Base-by-base conservation (phyloP, 2,113 vertebrate genomes). In the Pseudopodoces humilis region DNA sequence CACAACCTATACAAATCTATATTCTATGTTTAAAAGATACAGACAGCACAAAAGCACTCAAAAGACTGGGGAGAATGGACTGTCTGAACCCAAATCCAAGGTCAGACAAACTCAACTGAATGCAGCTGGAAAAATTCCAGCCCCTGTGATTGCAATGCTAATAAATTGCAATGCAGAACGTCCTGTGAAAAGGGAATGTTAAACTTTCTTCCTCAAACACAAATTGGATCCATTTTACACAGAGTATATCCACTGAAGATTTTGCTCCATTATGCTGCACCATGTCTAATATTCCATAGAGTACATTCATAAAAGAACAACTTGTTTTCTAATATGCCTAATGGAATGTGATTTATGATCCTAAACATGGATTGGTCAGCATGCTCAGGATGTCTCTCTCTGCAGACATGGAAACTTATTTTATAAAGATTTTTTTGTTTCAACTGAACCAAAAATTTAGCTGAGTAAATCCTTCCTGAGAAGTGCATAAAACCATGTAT, bases 261-360 rank as follows among this genome's bases (percentile, higher is more conserved):
- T 88, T 64, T 71, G 23, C 37, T 79, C 90, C 83, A 49, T 71
- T 78, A 49, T 47, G 55, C 43, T 64, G 65, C 83, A 64, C 76
- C 70, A 59, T 69, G 71, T 78, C 83, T 95, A 75, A 83, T 92
- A 89, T 70, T 39, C 90, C 84, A 82, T 64, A 76, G 76, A 75
- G 58, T 35, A 78, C 70, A 75, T 44, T n/a, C 49, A 77, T 82
- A 93, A 88, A 78, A 87, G 25, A 90, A 94, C 53, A 74, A 81
- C 86, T 87, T 94, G 53, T 94, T 95, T 93, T 91, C 83, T 55
- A 79, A 96, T 93, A 76, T 59, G 56, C 71, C 82, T 93, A 95
- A 95, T 88, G 86, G 76, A 83, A 86, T 59, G 64, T 79, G 86
- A 97, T 96, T 97, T 89, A 95, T 71, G 86, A 56, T 77, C 71